phyloP scores from a whole-genome alignment of 2,797 vertebrate species.

The Fringilla coelebs region DNA sequence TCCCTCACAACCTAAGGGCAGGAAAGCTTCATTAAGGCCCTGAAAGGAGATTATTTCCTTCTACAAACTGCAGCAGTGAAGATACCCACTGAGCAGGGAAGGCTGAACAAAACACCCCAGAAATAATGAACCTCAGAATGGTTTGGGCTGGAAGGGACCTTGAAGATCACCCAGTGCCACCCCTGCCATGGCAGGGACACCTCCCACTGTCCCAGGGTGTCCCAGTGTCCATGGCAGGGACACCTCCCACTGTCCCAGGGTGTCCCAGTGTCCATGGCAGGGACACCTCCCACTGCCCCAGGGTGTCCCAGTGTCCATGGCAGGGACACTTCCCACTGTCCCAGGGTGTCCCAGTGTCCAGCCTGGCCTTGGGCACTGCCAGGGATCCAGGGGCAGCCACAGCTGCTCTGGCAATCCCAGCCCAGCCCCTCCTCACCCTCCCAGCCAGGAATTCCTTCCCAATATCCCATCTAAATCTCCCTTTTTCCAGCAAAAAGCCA shows the following conservation, averaged over 20 bases:
- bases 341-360: not conserved
- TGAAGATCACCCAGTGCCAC: rapidly evolving
- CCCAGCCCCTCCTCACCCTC: not conserved
- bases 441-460: no score
- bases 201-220: no score
- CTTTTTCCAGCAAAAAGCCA: no score
- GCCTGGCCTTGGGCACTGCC: not conserved
- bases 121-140: not conserved
- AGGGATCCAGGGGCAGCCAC: not conserved
- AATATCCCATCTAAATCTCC: no score
- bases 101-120: not conserved
- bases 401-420: rapidly evolving
- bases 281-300: not conserved
- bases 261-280: no score
- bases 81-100: not conserved
- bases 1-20: slow-evolving; percentile 86
- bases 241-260: no score
- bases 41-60: not conserved
- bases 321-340: not conserved
- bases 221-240: no score
- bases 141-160: not conserved
- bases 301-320: not conserved
- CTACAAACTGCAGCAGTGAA: not conserved
- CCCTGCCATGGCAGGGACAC: no score
- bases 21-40: not conserved